These are phyloP conservation scores for Myoxocephalus aenaeus DNA, from an alignment of 2,797 vertebrate species.

Conservation along the genomic window DNA sequence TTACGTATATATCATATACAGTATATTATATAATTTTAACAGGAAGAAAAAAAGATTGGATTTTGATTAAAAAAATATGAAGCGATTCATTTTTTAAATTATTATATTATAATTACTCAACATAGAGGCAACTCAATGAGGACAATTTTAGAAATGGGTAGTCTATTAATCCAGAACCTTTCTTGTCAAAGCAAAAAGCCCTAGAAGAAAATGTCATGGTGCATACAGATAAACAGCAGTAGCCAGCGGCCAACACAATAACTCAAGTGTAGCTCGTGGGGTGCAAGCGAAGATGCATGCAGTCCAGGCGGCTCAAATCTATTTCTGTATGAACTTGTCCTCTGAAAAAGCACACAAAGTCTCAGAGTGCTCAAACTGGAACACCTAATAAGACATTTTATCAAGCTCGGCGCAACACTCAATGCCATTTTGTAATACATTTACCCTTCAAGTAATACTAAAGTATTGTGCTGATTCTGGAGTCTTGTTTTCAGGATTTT, in stretches of 20 bases:
- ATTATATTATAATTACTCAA: background rate
- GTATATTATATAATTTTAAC: no score
- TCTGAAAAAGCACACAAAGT: conserved; percentile 53
- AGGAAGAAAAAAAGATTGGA: no score
- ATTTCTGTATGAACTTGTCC: conserved; percentile 59
- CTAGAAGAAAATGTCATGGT: conserved; percentile 33
- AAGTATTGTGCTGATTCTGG: background rate
- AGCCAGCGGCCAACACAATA: conserved; percentile 59
- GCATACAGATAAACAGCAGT: conserved; percentile 52
- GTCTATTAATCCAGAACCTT: conserved; percentile 29
- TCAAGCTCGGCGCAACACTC: conserved; percentile 9
- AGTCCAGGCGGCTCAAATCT: conserved; percentile 47
- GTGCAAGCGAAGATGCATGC: conserved; percentile 40
- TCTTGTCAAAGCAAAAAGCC: conserved; percentile 42
- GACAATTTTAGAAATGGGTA: background rate
- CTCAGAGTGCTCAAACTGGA: conserved; percentile 43
- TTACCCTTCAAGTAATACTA: background rate
- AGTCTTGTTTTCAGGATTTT: conserved; percentile 20
- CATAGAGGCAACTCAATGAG: no score
- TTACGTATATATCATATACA: no score
- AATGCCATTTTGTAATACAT: background rate
- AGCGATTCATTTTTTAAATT: no score
- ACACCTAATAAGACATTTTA: conserved; percentile 48
- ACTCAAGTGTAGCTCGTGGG: conserved; percentile 52
- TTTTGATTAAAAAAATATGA: no score